Conservation (phyloP, 2,797 vertebrate genomes). For the Okamejei kenojei region DNA sequence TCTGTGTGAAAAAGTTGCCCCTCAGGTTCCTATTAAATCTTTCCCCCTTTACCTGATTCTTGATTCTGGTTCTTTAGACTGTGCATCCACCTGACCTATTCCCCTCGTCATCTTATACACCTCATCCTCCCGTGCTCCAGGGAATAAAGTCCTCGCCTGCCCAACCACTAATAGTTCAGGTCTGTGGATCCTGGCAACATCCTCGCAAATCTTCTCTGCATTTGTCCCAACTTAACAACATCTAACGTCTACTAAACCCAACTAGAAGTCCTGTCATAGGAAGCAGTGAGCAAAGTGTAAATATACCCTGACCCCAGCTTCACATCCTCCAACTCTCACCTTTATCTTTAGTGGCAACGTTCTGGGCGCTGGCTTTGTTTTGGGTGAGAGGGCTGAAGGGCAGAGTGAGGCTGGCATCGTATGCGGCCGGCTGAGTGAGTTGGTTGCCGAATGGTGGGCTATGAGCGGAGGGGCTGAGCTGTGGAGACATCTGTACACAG, state of each 20-base stretch:
- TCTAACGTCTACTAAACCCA: not conserved
- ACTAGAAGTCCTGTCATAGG: not conserved
- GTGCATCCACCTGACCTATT: too few relatives aligned
- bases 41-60: too few relatives aligned
- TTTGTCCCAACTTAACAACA: too few relatives aligned
- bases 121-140: too few relatives aligned
- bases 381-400: not conserved
- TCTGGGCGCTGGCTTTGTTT: fast-evolving
- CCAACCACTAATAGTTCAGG: too few relatives aligned
- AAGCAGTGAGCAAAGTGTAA: not conserved
- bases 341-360: slow-evolving; percentile 42
- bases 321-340: slow-evolving; percentile 45
- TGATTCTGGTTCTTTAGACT: too few relatives aligned
- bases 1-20: too few relatives aligned
- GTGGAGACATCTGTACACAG: slow-evolving; percentile 33
- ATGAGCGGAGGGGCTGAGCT: slow-evolving; percentile 36
- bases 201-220: too few relatives aligned
- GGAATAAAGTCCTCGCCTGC: too few relatives aligned
- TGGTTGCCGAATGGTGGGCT: fast-evolving
- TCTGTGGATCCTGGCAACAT: too few relatives aligned
- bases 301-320: not conserved
- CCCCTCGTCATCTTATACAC: too few relatives aligned
- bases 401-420: fast-evolving
- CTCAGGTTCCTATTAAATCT: too few relatives aligned
- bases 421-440: fast-evolving